Base-by-base conservation (phyloP, 2,888 invertebrate genomes). In the Tanypteryx hageni region DNA sequence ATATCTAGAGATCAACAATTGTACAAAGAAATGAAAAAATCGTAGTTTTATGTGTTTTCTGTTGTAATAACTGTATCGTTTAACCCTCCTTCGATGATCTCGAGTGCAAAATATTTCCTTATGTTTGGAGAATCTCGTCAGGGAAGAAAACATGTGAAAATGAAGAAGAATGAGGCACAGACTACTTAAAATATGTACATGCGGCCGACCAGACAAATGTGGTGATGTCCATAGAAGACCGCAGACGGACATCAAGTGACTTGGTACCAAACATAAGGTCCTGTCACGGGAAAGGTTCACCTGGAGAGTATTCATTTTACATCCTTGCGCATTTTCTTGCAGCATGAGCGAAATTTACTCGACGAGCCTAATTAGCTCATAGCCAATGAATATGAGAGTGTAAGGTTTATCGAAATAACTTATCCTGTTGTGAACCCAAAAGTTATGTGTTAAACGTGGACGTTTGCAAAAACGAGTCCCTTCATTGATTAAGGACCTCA, bases 61-160 rank as follows among this genome's bases (percentile, higher is more conserved):
- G 89, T 61, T 64, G 64, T 89, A 89, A 64, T 27, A 76, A 76
- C 76, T 76, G 64, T 64, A 89, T 68, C 64, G 61, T 89, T 86
- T 86, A 64, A 64, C 64, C 68, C 89, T 64, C 64, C 64, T 89
- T 89, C 64, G 64, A 64, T 89, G 89, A 89, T 89, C 89, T 68
- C 64, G 64, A 89, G 89, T 89, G 89, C 9, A n/a, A 64, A 89
- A 44, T 68, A 85, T 57, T n/a, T 44, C 64, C 44, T 58, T 13
- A 44, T 64, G 89, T 61, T 16, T n/a, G 27, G 56, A 22, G 18
- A 56, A 64, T 64, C 27, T 22, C 31, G 89, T 31, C 18, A 44
- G 56, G 58, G 11, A 56, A n/a, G n/a, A 56, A n/a, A 18, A 61
- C 44, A 76, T 27, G 76, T 27, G 76, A 27, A 76, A 76, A 64